A percentile compares a stretch with the other conserved stretches of the same genome.
phyloP scores from a whole-genome alignment of 2,113 vertebrate species.

The Istiophorus platypterus region DNA sequence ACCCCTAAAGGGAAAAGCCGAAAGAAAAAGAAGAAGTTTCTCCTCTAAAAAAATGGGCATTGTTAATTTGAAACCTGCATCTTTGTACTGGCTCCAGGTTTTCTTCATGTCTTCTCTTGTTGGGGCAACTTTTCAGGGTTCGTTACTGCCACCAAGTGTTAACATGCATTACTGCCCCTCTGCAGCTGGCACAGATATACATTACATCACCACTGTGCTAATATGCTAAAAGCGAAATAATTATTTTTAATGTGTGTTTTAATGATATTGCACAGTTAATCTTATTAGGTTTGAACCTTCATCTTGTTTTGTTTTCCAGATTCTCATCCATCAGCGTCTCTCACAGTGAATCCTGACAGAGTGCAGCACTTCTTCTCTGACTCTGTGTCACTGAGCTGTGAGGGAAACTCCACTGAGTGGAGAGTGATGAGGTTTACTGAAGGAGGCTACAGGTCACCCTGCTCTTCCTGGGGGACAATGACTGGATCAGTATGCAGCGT shows the following conservation, averaged over 20 bases:
- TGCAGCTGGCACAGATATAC: neutral
- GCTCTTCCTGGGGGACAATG: accelerated
- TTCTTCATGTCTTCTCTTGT: neutral
- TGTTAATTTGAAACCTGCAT: too few species aligned
- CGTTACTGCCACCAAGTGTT: too few species aligned
- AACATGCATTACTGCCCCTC: too few species aligned
- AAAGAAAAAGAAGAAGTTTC: too few species aligned
- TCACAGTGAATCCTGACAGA: conserved; percentile 42
- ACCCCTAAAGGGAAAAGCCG: too few species aligned
- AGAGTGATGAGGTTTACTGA: neutral
- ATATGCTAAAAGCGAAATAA: too few species aligned
- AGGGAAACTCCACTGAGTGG: conserved; percentile 47
- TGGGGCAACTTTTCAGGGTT: neutral
- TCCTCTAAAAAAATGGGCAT: too few species aligned
- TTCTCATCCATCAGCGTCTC: neutral
- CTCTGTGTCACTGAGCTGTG: conserved; percentile 37
- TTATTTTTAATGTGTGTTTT: too few species aligned
- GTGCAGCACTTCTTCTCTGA: conserved; percentile 43
- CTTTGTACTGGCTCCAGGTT: too few species aligned
- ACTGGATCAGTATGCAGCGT: neutral
- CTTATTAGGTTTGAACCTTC: neutral
- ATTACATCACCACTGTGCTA: neutral
- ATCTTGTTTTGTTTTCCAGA: conserved; percentile 20
- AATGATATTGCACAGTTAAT: too few species aligned
- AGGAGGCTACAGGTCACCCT: accelerated